Base-by-base conservation (phyloP, 2,797 vertebrate species). In the Danio aesculapii region DNA sequence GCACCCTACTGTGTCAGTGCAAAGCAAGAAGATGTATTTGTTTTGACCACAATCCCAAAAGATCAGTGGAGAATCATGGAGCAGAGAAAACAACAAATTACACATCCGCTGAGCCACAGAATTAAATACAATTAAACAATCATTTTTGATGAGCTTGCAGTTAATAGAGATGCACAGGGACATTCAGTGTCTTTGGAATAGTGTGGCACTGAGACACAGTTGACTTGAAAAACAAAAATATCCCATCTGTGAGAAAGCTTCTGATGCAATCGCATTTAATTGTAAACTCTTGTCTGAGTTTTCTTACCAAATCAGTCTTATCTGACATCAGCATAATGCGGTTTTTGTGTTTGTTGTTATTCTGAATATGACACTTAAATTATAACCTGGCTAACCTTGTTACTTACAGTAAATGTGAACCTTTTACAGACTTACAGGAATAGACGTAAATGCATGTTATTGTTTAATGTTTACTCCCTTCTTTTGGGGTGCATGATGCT, bases 51-150 rank as follows among this genome's bases (percentile, higher is more conserved):
- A 47, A 49, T 81, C 84, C 87, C 75, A 16, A 55, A 66, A 82
- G 86, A 71, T 10, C 13, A 19, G 2, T 30, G 44, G 21, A 41
- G 64, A 86, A 82, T 83, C 66, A 87, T 69, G 47, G 2, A 44
- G 39, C 62, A 62, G 41, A 64, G 10, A 76, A 72, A 43, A 74
- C 43, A 79, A 67, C 68, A 75, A 81, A 67, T 61, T 76, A 50
- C 68, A 17, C 58, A 46, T 73, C 63, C 63, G 63, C 16, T 17
- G 43, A 76, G 81, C 47, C 41, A 19, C n/a, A 21, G 5, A 81
- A 81, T 74, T 71, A 83, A 17, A 78, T 6, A 70, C 82, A 86
- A 87, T 87, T 82, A 63, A 49, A 77, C 12, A 58, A 70, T 70
- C 12, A 21, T 85, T 83, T 76, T 9, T 41, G 13, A 83, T 84